Evolutionary conservation across 2,888 invertebrate species (phyloP).

Genomic region (Minunthozetes semirufus): DNA sequence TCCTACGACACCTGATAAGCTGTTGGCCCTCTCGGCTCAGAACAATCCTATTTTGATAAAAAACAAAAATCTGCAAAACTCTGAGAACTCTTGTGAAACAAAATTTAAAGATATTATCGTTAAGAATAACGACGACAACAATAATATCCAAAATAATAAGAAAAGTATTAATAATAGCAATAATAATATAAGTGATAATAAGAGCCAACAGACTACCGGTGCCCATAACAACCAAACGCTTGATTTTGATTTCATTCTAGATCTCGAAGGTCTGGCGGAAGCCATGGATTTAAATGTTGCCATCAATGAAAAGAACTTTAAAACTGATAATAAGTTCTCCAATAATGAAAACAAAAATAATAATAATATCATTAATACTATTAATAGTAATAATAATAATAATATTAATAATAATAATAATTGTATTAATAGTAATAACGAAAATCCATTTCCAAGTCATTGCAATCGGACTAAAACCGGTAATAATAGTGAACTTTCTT

Average conservation of each 20-base stretch:
- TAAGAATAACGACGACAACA: constrained; percentile 45
- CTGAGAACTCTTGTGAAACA: constrained; percentile 41
- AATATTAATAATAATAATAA: constrained; percentile 42
- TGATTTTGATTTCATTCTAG: constrained; percentile 60
- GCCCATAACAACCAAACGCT: constrained; percentile 45
- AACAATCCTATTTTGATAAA: constrained; percentile 43
- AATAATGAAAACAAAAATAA: constrained; percentile 44
- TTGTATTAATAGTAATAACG: neutral
- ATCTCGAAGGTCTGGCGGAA: constrained; percentile 55
- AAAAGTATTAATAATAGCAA: constrained; percentile 19
- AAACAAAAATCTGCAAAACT: constrained; percentile 38
- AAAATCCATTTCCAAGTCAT: constrained; percentile 4
- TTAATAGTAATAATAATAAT: constrained; percentile 43
- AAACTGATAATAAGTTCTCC: neutral
- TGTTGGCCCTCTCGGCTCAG: neutral
- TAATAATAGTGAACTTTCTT: constrained; percentile 14
- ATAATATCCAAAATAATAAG: constrained; percentile 45
- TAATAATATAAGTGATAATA: neutral
- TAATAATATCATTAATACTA: constrained; percentile 42
- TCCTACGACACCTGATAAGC: constrained; percentile 51
- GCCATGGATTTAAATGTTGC: constrained; percentile 54
- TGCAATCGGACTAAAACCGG: constrained; percentile 5
- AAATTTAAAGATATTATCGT: constrained; percentile 46
- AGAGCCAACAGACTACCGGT: neutral
- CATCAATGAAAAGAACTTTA: constrained; percentile 8